Conservation (phyloP, 1,140 invertebrate species). For the Drosophila eugracilis region DNA sequence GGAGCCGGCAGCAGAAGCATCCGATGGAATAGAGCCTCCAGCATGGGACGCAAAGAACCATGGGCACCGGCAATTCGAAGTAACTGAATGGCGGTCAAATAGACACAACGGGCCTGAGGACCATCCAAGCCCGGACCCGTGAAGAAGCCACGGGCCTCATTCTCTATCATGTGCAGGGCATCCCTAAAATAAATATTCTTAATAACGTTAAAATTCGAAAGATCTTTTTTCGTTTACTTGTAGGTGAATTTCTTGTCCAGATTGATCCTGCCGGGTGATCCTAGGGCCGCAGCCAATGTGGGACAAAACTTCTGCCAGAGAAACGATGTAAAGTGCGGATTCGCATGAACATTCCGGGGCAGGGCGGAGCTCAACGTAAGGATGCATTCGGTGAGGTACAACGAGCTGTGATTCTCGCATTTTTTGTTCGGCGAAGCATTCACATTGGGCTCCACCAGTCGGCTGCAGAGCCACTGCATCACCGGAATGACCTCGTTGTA, state of each 20-base stretch:
- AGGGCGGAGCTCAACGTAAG: conserved; percentile 93
- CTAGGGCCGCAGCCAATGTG: conserved; percentile 93
- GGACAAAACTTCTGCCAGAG: conserved; percentile 97
- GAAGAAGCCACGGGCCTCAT: conserved; percentile 83
- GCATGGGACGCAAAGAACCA: conserved; percentile 92
- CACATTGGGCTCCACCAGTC: conserved; percentile 89
- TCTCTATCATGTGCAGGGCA: conserved; percentile 84
- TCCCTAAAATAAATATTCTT: conserved; percentile 51
- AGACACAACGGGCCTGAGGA: conserved; percentile 83
- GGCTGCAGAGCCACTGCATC: conserved; percentile 94
- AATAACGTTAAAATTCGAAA: neutral
- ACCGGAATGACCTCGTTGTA: conserved; percentile 96
- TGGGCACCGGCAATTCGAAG: conserved; percentile 94
- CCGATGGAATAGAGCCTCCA: conserved; percentile 96
- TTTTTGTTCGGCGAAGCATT: conserved; percentile 86
- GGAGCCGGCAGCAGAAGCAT: conserved; percentile 95
- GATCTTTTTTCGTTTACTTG: conserved; percentile 46
- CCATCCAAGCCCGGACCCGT: conserved; percentile 81
- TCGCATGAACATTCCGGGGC: conserved; percentile 92
- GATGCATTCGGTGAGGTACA: conserved; percentile 94
- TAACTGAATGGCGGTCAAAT: conserved; percentile 90
- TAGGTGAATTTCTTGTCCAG: conserved; percentile 85
- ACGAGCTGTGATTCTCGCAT: conserved; percentile 87
- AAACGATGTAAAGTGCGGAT: conserved; percentile 93
- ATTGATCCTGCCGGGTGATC: conserved; percentile 88